phyloP scores from a whole-genome alignment of 2,797 vertebrate genomes.

The Geotrypetes seraphini region DNA sequence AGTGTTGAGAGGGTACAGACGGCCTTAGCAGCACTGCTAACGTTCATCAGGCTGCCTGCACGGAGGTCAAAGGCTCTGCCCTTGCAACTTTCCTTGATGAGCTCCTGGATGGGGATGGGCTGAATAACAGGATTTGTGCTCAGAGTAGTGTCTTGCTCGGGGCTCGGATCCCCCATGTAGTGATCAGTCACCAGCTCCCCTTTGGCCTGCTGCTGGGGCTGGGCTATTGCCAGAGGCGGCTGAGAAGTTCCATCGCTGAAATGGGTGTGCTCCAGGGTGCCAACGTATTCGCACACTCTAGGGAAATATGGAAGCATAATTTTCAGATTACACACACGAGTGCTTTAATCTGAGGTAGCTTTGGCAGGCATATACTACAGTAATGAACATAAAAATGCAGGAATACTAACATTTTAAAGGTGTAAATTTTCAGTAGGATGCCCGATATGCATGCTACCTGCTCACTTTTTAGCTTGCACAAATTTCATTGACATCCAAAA shows the following conservation, averaged over 20 bases:
- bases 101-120: conserved; percentile 81
- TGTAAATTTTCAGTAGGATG: too few species aligned
- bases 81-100: conserved; percentile 68
- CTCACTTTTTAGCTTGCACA: too few species aligned
- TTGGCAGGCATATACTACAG: too few species aligned
- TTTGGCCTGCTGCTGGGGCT: conserved; percentile 59
- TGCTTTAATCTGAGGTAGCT: too few species aligned
- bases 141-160: conserved; percentile 57
- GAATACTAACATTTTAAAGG: too few species aligned
- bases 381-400: too few species aligned
- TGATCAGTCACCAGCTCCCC: conserved; percentile 40
- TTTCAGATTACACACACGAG: background rate
- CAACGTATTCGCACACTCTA: conserved; percentile 91
- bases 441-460: too few species aligned
- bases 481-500: too few species aligned
- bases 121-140: conserved; percentile 71
- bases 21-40: conserved; percentile 71
- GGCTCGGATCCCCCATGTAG: conserved; percentile 24
- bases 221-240: conserved; percentile 70
- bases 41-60: conserved; percentile 71
- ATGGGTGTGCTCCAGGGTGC: conserved; percentile 85
- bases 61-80: conserved; percentile 70
- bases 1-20: conserved; percentile 84
- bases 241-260: conserved; percentile 76
- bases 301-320: background rate